Evolutionary conservation across 2,888 invertebrate species (phyloP), one percentile per base, ranked within the genome.

Genomic region (Melangyna quadrimaculata): DNA sequence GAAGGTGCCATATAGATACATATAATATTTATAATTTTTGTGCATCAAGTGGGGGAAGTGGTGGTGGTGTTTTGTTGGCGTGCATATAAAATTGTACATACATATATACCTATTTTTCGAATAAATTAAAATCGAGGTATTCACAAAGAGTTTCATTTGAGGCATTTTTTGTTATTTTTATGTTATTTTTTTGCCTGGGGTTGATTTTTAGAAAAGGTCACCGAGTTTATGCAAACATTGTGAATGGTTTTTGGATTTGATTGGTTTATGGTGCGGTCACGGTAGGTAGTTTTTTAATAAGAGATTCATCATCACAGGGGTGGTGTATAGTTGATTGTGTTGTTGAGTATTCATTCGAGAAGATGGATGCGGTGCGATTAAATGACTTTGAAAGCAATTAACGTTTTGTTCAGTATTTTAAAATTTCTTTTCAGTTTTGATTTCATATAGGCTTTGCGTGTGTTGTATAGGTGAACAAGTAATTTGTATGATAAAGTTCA

Each of bases 261-360:
- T 29, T 51, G 19, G 29, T 70, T 7, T 43, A 37, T 10, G 59
- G 43, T 63, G 10, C 67, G 69, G 63, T 78, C 45, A 63, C 61
- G 73, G 67, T 69, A 63, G 78, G 82, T 24, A 59, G 45, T 72
- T 82, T 72, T 82, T 61, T 61, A 82, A 73, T 61, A 78, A 78
- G 78, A 78, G 78, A 81, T 81, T 29, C 65, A 35, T 53, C 40
- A 72, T 77, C 57, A 59, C n/a, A n/a, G n/a, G n/a, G n/a, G n/a
- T n/a, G n/a, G 24, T 37, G 22, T 63, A 9, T 51, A 17, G 14
- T 53, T 53, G 3, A 29, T 27, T 51, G 12, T 45, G 8, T 24
- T 51, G 19, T 45, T 57, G 45, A 35, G 32, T 55, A 55, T 63
- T 40, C 53, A 35, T 17, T 43, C 27, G 14, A 27, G 32, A 71